Evolutionary conservation across 2,797 vertebrate species (phyloP), one percentile per base, ranked within the genome.

Genomic region (Brachyalestes nurse): DNA sequence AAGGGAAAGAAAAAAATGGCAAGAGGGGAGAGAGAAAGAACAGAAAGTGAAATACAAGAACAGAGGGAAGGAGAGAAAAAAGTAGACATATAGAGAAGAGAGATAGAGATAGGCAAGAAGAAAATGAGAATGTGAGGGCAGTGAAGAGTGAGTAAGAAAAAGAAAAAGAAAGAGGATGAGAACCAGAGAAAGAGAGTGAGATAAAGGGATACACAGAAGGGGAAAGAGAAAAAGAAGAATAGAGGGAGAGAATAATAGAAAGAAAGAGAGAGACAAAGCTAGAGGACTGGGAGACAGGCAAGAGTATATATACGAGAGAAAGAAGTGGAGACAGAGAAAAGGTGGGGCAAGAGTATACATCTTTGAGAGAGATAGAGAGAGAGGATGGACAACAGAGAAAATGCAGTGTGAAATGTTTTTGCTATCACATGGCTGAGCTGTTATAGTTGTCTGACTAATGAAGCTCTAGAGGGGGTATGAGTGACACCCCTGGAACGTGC

Each of bases 371-470:
- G 55, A 23, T 3, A 25, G 7, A 12, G 76, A 70, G 80, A 75
- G 77, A 49, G 34, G 62, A 79, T 53, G 19, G 55, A 60, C 70
- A 66, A 47, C 55, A 42, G 78, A 85, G 81, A 85, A 83, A 75
- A 84, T 77, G 60, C 71, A 76, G 75, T 73, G 71, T 79, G 78
- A 72, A 79, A 80, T 82, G 82, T 90, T 89, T 91, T 86, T 23
- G 73, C 80, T 83, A 84, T 77, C 60, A 82, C 77, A 81, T 55
- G 83, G 78, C 47, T 86, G 82, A 89, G 71, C 80, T 86, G 86
- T 82, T 89, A 81, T 74, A 86, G 75, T 82, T 86, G 83, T 85
- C 88, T 85, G 85, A 81, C 65, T 88, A 90, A 90, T 86, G 88
- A 88, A 90, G 73, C 88, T 88, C 87, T 58, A 82, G 83, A 88